These are phyloP conservation scores for Melanotaenia duboulayi DNA, from an alignment of 2,113 vertebrate species.

Conservation along the genomic window DNA sequence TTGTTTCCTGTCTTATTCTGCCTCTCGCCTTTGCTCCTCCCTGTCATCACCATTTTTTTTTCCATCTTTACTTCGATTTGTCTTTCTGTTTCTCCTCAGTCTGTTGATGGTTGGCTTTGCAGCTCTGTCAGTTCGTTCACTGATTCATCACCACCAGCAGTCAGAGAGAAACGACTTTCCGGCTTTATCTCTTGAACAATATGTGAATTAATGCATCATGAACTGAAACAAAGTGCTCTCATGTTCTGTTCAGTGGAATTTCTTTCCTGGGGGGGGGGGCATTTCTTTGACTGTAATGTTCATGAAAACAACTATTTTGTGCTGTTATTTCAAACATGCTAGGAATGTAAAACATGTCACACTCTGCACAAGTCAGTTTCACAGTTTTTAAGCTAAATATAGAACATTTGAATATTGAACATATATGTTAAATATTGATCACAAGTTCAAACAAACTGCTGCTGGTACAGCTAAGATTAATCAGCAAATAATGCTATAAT, in stretches of 20 bases:
- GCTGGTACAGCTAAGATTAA: too few relatives aligned
- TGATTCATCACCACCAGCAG: conserved; percentile 52
- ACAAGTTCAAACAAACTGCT: too few relatives aligned
- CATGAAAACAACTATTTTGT: neutral
- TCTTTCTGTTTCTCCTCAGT: conserved; percentile 22
- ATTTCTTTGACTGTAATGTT: neutral
- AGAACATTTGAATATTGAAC: too few relatives aligned
- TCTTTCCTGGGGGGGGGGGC: neutral
- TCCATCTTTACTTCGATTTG: conserved; percentile 25
- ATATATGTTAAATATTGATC: too few relatives aligned
- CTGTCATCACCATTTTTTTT: conserved; percentile 35
- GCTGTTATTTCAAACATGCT: neutral
- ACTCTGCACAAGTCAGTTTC: too few relatives aligned
- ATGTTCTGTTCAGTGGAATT: neutral
- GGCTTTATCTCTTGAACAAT: conserved; percentile 11
- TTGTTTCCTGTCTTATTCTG: conserved; percentile 7
- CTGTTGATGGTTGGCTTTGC: conserved; percentile 11
- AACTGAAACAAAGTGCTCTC: conserved; percentile 8
- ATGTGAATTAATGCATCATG: neutral
- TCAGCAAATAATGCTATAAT: too few relatives aligned
- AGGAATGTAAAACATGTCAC: neutral
- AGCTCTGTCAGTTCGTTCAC: conserved; percentile 52
- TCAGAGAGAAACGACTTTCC: conserved; percentile 14
- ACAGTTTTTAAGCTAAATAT: too few relatives aligned
- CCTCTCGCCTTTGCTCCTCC: conserved; percentile 10